Percentiles rank a stretch among this genome's conserved stretches.
Conservation (phyloP, 2,888 invertebrate genomes). For the Cylindroiulus punctatus region DNA sequence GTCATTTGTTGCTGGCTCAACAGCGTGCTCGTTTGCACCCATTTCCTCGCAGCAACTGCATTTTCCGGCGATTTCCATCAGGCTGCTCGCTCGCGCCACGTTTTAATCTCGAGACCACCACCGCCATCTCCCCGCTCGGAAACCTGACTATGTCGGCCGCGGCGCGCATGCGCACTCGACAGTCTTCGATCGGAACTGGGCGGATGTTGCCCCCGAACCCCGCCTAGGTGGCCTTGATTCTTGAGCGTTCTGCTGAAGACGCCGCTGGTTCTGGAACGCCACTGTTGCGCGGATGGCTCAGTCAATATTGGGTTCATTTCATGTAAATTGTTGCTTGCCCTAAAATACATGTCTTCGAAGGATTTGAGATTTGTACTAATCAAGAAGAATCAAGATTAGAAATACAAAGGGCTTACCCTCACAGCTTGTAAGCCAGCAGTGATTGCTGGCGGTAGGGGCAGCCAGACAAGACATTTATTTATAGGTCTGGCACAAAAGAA, state of each 20-base stretch:
- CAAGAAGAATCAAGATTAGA: too few species aligned
- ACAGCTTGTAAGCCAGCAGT: too few species aligned
- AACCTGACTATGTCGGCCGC: neutral
- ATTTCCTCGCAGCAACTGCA: neutral
- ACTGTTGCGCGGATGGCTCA: too few species aligned
- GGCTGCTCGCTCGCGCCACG: neutral
- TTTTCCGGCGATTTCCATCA: constrained; percentile 12
- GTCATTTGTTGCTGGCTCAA: neutral
- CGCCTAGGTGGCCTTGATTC: neutral
- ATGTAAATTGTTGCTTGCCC: too few species aligned
- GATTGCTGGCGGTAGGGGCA: too few species aligned
- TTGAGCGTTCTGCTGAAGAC: neutral
- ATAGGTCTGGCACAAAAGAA: too few species aligned
- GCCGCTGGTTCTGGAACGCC: too few species aligned
- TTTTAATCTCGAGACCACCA: neutral
- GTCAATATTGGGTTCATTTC: too few species aligned
- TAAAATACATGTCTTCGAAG: too few species aligned
- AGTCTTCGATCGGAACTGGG: neutral
- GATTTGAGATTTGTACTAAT: too few species aligned
- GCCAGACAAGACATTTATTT: too few species aligned
- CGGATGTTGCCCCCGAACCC: neutral
- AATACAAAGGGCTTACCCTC: too few species aligned
- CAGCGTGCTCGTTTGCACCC: constrained; percentile 18
- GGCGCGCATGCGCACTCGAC: neutral
- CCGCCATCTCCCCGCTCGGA: neutral